A percentile compares a stretch with the other conserved stretches of the same genome.
Evolutionary conservation across 2,888 invertebrate genomes (phyloP).

Genomic region (Abrostola triplasia): DNA sequence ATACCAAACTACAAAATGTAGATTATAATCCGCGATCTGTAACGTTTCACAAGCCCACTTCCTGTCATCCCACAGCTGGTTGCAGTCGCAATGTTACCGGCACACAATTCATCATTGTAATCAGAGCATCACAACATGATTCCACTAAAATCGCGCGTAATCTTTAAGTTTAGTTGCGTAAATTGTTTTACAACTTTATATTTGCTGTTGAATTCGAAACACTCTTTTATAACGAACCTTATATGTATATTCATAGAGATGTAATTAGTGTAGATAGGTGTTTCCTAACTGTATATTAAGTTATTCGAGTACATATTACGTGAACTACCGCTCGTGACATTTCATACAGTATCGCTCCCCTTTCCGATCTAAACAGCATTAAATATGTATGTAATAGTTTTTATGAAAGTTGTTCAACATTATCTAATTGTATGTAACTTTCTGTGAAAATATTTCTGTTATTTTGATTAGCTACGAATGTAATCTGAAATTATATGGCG

Average conservation of each 20-base stretch:
- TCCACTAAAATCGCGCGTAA: conserved; percentile 41
- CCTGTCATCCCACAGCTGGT: conserved; percentile 6
- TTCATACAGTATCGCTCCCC: conserved; percentile 11
- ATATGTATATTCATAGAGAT: background rate
- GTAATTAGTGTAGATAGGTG: background rate
- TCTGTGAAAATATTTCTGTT: conserved; percentile 24
- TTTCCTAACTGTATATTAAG: background rate
- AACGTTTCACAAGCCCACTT: conserved; percentile 4
- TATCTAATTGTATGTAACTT: conserved; percentile 32
- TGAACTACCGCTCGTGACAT: conserved; percentile 35
- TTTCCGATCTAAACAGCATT: conserved; percentile 11
- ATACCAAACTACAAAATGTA: background rate
- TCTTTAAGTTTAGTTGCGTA: conserved; percentile 40
- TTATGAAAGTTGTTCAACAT: conserved; percentile 31
- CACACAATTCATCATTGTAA: conserved; percentile 51
- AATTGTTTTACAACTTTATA: conserved; percentile 22
- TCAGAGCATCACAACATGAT: conserved; percentile 58
- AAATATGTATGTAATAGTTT: conserved; percentile 20
- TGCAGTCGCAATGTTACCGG: conserved; percentile 30
- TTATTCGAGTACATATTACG: conserved; percentile 10
- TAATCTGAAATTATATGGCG: conserved; percentile 9
- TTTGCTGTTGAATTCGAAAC: background rate
- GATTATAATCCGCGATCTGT: background rate
- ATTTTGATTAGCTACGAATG: conserved; percentile 28
- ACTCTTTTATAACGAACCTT: conserved; percentile 6